A percentile compares a stretch with the other conserved stretches of the same genome.
These are phyloP conservation scores for Caenorhabditis plicata DNA, from an alignment of 2,888 invertebrate genomes.

Conservation along the genomic window DNA sequence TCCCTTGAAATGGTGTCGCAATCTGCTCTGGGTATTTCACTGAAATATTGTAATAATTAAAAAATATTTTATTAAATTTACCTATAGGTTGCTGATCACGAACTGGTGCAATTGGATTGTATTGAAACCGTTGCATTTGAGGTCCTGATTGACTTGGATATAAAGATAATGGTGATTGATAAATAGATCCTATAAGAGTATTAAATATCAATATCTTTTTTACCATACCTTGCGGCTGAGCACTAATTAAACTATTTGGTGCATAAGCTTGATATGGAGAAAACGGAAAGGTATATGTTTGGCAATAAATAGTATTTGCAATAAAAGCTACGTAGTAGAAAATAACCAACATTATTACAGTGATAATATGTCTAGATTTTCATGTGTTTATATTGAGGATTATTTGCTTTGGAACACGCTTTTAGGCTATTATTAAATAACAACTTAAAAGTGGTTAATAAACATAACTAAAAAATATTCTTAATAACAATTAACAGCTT, in stretches of 20 bases:
- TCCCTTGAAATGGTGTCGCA: no score
- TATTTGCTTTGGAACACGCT: no score
- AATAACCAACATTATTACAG: constrained; percentile 7
- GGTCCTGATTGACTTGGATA: not conserved
- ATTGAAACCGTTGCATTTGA: constrained; percentile 8
- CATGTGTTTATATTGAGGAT: not conserved
- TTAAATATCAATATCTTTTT: not conserved
- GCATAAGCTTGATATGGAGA: constrained; percentile 17
- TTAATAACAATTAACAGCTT: no score
- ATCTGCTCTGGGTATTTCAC: no score
- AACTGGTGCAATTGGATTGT: constrained; percentile 18
- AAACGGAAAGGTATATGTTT: constrained; percentile 21
- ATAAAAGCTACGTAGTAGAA: not conserved
- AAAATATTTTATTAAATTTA: no score
- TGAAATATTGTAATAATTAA: no score
- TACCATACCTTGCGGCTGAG: constrained; percentile 13
- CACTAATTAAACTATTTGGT: not conserved
- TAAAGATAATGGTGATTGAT: not conserved
- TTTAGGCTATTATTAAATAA: no score
- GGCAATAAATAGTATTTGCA: constrained; percentile 1
- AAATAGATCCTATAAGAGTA: not conserved
- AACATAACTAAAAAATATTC: no score
- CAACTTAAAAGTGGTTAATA: no score
- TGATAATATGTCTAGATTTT: not conserved
- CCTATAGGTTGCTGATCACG: constrained; percentile 18